Evolutionary conservation across 1,140 invertebrate species (phyloP).

Genomic region (Drosophila hydei): DNA sequence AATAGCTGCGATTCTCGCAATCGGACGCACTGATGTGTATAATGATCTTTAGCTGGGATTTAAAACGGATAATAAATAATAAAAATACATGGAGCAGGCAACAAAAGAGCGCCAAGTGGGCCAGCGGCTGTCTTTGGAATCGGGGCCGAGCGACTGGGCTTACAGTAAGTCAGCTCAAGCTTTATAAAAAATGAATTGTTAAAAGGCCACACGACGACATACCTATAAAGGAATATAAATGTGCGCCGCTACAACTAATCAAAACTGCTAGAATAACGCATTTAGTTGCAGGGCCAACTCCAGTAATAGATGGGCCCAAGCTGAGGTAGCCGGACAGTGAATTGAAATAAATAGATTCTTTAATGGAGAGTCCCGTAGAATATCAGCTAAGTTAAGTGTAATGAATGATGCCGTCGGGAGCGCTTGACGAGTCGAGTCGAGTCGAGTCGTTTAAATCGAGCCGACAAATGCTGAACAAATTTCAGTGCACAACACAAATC

Average conservation of each 20-base stretch:
- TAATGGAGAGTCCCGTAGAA: slow-evolving; percentile 40
- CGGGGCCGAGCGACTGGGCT: slow-evolving; percentile 51
- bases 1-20: slow-evolving; percentile 79
- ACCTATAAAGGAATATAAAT: slow-evolving; percentile 75
- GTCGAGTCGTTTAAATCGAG: background rate
- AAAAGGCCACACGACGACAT: slow-evolving; percentile 67
- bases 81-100: slow-evolving; percentile 66
- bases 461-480: slow-evolving; percentile 43
- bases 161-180: slow-evolving; percentile 58
- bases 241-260: slow-evolving; percentile 70
- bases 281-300: slow-evolving; percentile 27
- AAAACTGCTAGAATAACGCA: slow-evolving; percentile 50
- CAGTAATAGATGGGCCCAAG: slow-evolving; percentile 60
- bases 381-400: slow-evolving; percentile 36
- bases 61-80: slow-evolving; percentile 82
- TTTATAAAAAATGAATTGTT: slow-evolving; percentile 81
- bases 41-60: slow-evolving; percentile 83
- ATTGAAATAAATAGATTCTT: slow-evolving; percentile 73
- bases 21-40: slow-evolving; percentile 83
- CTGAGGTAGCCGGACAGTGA: slow-evolving; percentile 19
- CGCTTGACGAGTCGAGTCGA: too few relatives aligned
- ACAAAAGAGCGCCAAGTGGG: slow-evolving; percentile 20
- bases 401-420: slow-evolving; percentile 51
- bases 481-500: slow-evolving; percentile 62
- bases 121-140: slow-evolving; percentile 35